Conservation (phyloP, 2,797 vertebrate species). For the Lophura swinhoii region DNA sequence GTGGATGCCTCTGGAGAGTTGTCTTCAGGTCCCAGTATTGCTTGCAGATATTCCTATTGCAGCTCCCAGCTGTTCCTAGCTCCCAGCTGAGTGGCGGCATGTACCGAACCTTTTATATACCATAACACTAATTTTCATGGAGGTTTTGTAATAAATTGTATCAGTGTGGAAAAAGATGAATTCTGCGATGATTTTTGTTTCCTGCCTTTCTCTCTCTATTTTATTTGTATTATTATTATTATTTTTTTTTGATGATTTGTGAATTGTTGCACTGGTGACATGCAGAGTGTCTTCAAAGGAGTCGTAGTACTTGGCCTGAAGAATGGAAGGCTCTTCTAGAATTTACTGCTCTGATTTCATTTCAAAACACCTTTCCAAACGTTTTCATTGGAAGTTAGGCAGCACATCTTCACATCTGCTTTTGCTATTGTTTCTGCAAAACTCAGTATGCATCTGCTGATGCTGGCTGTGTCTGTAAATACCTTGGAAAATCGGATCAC, state of each 20-base stretch:
- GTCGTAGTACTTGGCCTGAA: neutral
- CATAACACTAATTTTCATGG: slow-evolving; percentile 58
- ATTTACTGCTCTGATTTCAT: neutral
- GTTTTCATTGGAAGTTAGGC: neutral
- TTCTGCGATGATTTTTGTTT: neutral
- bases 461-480: neutral
- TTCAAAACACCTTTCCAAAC: neutral
- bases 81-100: slow-evolving; percentile 7
- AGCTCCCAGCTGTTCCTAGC: neutral
- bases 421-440: neutral
- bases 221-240: neutral
- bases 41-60: neutral
- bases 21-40: neutral
- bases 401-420: neutral
- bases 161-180: neutral
- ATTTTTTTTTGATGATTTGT: neutral
- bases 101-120: slow-evolving; percentile 57
- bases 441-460: neutral
- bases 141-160: slow-evolving; percentile 74
- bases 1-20: slow-evolving; percentile 12
- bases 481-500: neutral
- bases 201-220: neutral
- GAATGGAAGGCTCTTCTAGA: neutral
- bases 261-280: accelerated
- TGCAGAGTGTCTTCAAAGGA: neutral